phyloP scores from a whole-genome alignment of 2,888 invertebrate genomes.

The Monochamus alternatus region DNA sequence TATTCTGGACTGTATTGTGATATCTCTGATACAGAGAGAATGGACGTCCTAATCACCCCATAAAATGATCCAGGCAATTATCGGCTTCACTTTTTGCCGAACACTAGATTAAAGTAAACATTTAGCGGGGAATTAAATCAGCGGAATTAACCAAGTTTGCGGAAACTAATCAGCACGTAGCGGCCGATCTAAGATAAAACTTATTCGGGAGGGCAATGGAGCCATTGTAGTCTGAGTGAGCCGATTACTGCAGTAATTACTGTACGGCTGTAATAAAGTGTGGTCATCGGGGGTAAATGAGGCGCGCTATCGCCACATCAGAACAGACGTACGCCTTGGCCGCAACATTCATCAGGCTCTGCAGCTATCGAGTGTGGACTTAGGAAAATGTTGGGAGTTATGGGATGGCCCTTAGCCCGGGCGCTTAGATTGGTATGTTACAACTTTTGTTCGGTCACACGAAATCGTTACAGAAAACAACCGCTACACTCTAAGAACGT shows the following conservation, averaged over 20 bases:
- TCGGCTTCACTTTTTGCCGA: conserved; percentile 27
- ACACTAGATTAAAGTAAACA: conserved; percentile 32
- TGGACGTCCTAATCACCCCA: conserved; percentile 4
- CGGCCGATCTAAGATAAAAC: conserved; percentile 50
- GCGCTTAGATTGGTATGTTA: conserved; percentile 3
- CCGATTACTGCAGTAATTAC: conserved; percentile 69
- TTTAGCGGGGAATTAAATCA: conserved; percentile 33
- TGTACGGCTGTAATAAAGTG: conserved; percentile 67
- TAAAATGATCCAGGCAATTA: conserved; percentile 31
- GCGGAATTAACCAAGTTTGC: conserved; percentile 43
- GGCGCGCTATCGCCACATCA: conserved; percentile 66
- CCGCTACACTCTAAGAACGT: too few relatives aligned
- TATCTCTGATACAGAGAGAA: neutral
- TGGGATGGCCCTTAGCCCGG: conserved; percentile 7
- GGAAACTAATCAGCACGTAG: conserved; percentile 52
- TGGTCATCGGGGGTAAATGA: conserved; percentile 68
- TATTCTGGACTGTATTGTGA: neutral
- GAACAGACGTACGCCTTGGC: conserved; percentile 52
- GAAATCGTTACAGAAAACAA: neutral
- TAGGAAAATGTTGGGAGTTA: conserved; percentile 27
- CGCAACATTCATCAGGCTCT: conserved; percentile 38
- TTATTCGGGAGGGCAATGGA: conserved; percentile 51
- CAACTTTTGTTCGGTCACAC: neutral
- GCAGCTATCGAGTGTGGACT: conserved; percentile 28
- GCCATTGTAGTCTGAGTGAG: conserved; percentile 57